Conservation (phyloP, 2,113 vertebrate species). For the Isichthys henryi region DNA sequence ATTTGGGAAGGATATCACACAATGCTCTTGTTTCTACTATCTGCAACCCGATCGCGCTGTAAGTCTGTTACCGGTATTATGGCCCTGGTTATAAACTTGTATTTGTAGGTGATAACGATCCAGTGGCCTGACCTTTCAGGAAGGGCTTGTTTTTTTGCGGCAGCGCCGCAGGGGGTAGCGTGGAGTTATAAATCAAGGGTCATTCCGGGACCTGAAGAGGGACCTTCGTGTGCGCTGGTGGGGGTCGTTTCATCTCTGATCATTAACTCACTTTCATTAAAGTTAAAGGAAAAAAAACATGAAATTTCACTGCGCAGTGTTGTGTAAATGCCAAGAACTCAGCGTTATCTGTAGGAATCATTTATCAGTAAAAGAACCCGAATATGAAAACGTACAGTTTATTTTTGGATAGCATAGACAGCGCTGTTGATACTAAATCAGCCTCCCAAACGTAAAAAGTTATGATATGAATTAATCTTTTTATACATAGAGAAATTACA, state of each 20-base stretch:
- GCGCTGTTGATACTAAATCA: neutral
- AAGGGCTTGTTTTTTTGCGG: conserved; percentile 2
- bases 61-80: neutral
- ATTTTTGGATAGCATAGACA: neutral
- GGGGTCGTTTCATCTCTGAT: conserved; percentile 45
- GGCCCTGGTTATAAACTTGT: neutral
- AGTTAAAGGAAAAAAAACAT: neutral
- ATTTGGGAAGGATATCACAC: neutral
- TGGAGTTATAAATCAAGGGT: conserved; percentile 62
- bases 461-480: neutral
- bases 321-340: neutral
- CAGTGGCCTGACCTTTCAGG: neutral
- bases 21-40: neutral
- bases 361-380: neutral
- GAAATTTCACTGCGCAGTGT: neutral
- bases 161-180: conserved; percentile 58
- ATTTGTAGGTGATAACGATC: neutral
- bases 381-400: neutral
- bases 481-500: neutral
- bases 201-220: conserved; percentile 42
- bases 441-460: neutral
- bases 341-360: neutral
- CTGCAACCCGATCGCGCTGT: neutral
- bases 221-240: conserved; percentile 13
- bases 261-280: conserved; percentile 49